These are phyloP conservation scores for Drosophila barbarae DNA, from an alignment of 2,888 invertebrate genomes.

Conservation along the genomic window DNA sequence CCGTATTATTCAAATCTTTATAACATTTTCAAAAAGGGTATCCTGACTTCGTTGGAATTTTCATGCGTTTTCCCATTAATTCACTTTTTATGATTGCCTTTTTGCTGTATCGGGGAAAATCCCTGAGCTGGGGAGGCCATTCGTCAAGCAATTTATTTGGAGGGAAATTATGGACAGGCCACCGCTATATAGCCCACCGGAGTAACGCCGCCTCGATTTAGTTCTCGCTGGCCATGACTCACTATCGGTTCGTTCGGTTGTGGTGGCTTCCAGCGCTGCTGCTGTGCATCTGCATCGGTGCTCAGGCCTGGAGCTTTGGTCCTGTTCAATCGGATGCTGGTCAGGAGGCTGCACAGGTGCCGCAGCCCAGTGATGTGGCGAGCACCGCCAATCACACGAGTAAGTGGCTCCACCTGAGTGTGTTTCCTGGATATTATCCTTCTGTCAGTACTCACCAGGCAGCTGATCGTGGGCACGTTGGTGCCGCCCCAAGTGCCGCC, in stretches of 20 bases:
- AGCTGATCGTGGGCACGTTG: conserved; percentile 67
- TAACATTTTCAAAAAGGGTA: background rate
- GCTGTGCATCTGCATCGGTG: conserved; percentile 7
- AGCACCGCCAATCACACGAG: conserved; percentile 54
- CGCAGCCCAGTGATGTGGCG: conserved; percentile 52
- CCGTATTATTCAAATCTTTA: too few species aligned
- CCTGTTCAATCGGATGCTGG: conserved; percentile 23
- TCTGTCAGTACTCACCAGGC: conserved; percentile 66
- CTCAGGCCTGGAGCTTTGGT: conserved; percentile 55
- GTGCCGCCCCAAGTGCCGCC: conserved; percentile 50
- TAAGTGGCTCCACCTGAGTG: conserved; percentile 23
- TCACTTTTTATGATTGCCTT: conserved; percentile 34
- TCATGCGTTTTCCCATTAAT: background rate
- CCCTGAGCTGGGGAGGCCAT: conserved; percentile 58
- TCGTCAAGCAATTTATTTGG: conserved; percentile 52
- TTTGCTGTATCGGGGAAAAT: conserved; percentile 54
- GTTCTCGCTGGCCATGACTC: conserved; percentile 56
- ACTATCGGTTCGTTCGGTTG: conserved; percentile 35
- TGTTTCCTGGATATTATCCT: background rate
- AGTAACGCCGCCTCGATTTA: conserved; percentile 41
- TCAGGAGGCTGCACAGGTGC: conserved; percentile 12
- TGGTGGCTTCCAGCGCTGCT: conserved; percentile 40
- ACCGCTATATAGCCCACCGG: conserved; percentile 58
- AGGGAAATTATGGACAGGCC: conserved; percentile 22
- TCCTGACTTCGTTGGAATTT: conserved; percentile 4